Base-by-base conservation (phyloP, 2,113 vertebrate species). In the Trogon melanurus region DNA sequence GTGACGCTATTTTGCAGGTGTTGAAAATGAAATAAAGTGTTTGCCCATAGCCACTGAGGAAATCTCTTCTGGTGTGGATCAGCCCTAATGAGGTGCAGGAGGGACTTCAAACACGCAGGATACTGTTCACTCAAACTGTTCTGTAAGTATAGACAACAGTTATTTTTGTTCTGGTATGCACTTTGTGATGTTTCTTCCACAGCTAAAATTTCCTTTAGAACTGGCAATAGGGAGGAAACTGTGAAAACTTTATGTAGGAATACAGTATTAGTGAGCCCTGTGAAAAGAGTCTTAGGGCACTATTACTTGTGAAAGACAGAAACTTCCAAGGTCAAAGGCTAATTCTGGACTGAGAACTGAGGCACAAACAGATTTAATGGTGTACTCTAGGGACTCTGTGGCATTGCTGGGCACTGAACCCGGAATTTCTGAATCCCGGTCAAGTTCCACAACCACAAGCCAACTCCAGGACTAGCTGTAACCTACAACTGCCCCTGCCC, bases 351-450 rank as follows among this genome's bases (percentile, higher is more conserved):
- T 38, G 26, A 67, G 48, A 72, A 89, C 3, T 83, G 60, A 92
- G 75, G 47, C 51, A 88, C 3, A 8, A 70, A 62, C 14, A 47
- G 21, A 25, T 84, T 83, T 81, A 78, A 51, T 45, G 48, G 1
- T 51, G 78, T 89, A 80, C 34, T 32, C 57, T 48, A 67, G 44
- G 41, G 44, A 95, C 32, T 22, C 21, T 93, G 69, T 72, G 86
- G 56, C 65, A 57, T 67, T 56, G 27, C 11, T 89, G 73, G 89
- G 57, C 92, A 60, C 16, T 38, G 51, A 84, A 82, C 29, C 16
- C 57, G 84, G 65, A 87, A 81, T 92, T 86, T 89, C 94, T 89
- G 80, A 84, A 84, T 79, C 79, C 56, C 14, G 34, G 65, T 78
- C 65, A 89, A 88, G 58, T 60, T 92, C 72, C 50, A 56, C 25